Evolutionary conservation across 2,797 vertebrate species (phyloP), one percentile per base, ranked within the genome.

Genomic region (Limnodromus scolopaceus): DNA sequence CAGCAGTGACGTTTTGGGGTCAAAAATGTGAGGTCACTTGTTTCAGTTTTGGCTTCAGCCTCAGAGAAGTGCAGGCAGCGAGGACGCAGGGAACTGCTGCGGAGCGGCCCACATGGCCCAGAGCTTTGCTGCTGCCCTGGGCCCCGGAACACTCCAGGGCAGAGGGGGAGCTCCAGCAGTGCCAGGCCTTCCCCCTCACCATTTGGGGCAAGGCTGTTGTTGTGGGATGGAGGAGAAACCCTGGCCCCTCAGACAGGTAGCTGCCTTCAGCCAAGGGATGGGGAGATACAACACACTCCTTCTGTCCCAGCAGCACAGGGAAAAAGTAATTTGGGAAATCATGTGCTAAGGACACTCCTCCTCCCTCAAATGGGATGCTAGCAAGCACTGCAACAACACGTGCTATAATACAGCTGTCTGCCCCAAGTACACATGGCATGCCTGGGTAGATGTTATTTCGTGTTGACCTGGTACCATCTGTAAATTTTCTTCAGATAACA

Each of bases 201-300:
- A 0, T 38, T 0, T 45, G 25, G 45, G 12, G 13, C 23, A 72
- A 72, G 16, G 11, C 5, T 53, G 14, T 25, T 4, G 0, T 45
- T 0, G 2, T 34, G 25, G 34, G 7, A 5, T n/a, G 0, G 1
- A 70, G 13, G 28, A 58, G 15, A 60, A 75, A 10, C 24, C 34
- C 41, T 41, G 28, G 13, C 43, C 39, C 45, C 32, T 25, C 39
- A n/a, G 57, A 28, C 17, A 58, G 34, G 27, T 58, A 38, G 38
- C 25, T 75, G 30, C 51, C 51, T 79, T 79, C 66, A 24, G 17
- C 32, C 28, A 27, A 24, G 10, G 45, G 34, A 16, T 3, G 3
- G 22, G 16, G 20, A 64, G 48, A 11, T 43, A 27, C 22, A 71
- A 30, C 15, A 27, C 2, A 11, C 22, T 46, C 58, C 25, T 55